A percentile compares a stretch with the other conserved stretches of the same genome.
phyloP scores from a whole-genome alignment of 2,888 invertebrate genomes.

The Dynastes hyllus region DNA sequence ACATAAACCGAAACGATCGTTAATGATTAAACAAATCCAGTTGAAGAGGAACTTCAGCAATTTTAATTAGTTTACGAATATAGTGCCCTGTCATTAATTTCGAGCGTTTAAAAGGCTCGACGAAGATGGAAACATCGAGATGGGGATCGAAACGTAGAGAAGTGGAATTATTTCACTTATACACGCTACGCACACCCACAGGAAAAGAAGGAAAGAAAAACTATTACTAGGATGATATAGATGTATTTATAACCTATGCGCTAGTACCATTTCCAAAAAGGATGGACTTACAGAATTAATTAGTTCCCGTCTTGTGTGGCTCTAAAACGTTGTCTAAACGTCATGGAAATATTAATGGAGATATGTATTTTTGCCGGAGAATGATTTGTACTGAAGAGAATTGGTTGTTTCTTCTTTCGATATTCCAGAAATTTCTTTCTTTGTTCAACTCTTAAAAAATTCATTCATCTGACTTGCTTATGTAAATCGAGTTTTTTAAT shows the following conservation, averaged over 20 bases:
- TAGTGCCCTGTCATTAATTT: conserved; percentile 59
- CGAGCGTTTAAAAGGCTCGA: conserved; percentile 54
- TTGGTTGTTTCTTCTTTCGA: not conserved
- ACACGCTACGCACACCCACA: not conserved
- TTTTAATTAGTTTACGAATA: conserved; percentile 59
- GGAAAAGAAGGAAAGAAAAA: conserved; percentile 25
- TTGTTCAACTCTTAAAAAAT: not conserved
- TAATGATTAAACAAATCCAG: conserved; percentile 42
- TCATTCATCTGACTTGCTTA: no score
- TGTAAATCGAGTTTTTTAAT: no score
- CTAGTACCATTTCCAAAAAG: conserved; percentile 33
- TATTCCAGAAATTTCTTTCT: not conserved
- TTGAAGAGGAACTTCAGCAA: conserved; percentile 53
- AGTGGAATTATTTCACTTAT: conserved; percentile 3
- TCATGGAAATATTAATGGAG: conserved; percentile 52
- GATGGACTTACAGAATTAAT: conserved; percentile 52
- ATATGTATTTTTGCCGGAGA: conserved; percentile 29
- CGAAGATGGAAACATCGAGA: conserved; percentile 16
- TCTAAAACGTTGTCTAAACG: conserved; percentile 55
- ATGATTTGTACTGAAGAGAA: conserved; percentile 12
- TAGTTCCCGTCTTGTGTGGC: conserved; percentile 58
- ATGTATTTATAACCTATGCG: conserved; percentile 39
- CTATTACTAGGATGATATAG: conserved; percentile 3
- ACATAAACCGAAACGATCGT: conserved; percentile 34
- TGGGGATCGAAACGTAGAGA: conserved; percentile 3